phyloP scores from a whole-genome alignment of 2,113 vertebrate genomes.

The Ginglymostoma cirratum region DNA sequence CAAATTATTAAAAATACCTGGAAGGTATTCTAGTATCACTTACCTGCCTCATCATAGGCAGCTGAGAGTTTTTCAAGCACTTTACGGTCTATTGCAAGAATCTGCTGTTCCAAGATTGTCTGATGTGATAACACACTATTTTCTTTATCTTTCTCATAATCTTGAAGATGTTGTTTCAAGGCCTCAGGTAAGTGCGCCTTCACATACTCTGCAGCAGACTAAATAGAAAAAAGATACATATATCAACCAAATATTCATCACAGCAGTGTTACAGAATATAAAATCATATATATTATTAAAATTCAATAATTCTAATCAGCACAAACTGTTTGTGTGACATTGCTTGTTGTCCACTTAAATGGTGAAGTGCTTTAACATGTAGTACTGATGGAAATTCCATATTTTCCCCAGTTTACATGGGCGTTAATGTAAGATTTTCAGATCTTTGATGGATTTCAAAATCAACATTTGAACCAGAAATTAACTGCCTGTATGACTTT shows the following conservation, averaged over 20 bases:
- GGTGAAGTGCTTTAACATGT: neutral
- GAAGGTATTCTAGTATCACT: neutral
- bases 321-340: neutral
- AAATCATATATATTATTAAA: neutral
- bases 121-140: constrained; percentile 77
- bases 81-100: constrained; percentile 79
- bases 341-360: neutral
- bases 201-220: constrained; percentile 92
- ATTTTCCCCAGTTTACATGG: neutral
- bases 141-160: constrained; percentile 86
- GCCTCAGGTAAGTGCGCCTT: constrained; percentile 81
- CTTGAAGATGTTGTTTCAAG: constrained; percentile 82
- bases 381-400: neutral
- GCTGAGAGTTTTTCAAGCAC: constrained; percentile 85
- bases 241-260: neutral
- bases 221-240: constrained; percentile 38
- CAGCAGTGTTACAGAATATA: neutral
- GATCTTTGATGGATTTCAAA: neutral
- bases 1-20: neutral
- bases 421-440: neutral
- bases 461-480: neutral
- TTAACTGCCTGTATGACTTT: neutral
- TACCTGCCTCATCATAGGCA: constrained; percentile 93
- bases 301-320: neutral
- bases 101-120: constrained; percentile 88